Percentiles rank a stretch among this genome's conserved stretches.
Conservation (phyloP, 2,888 invertebrate genomes). For the Amphipyra tragopoginis region DNA sequence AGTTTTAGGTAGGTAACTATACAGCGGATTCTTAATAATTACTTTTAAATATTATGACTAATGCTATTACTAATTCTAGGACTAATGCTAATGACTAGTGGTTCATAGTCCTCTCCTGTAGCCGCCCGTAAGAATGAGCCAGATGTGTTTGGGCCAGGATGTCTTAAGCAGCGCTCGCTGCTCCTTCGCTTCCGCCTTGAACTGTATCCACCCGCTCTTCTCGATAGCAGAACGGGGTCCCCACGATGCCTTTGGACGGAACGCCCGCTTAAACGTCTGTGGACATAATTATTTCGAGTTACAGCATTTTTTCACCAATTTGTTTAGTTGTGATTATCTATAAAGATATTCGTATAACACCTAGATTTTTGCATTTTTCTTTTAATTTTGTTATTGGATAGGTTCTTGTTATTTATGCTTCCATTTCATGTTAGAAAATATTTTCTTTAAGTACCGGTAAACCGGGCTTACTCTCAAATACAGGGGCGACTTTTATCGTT, state of each 20-base stretch:
- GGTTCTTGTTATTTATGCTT: no score
- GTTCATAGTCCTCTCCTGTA: conserved; percentile 62
- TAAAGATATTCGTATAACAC: background rate
- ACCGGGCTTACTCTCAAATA: no score
- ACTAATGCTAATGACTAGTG: conserved; percentile 27
- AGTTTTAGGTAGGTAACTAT: background rate
- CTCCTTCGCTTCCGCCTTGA: conserved; percentile 82
- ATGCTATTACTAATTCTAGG: conserved; percentile 25
- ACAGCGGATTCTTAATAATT: background rate
- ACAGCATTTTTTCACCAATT: no score
- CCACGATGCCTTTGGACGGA: conserved; percentile 89
- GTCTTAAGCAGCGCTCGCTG: conserved; percentile 64
- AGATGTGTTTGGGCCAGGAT: conserved; percentile 65
- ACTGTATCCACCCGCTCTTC: conserved; percentile 89
- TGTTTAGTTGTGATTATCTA: background rate
- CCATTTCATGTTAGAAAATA: no score
- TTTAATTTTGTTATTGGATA: no score
- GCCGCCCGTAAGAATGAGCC: conserved; percentile 71
- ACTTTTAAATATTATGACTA: conserved; percentile 11
- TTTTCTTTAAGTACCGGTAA: no score
- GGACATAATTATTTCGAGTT: background rate
- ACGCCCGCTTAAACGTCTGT: conserved; percentile 82
- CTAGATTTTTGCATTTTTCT: no score
- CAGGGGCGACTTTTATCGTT: no score
- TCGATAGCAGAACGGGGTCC: conserved; percentile 89